A percentile compares a stretch with the other conserved stretches of the same genome.
Conservation (phyloP, 2,113 vertebrate genomes). For the Ptychochromis oligacanthus region DNA sequence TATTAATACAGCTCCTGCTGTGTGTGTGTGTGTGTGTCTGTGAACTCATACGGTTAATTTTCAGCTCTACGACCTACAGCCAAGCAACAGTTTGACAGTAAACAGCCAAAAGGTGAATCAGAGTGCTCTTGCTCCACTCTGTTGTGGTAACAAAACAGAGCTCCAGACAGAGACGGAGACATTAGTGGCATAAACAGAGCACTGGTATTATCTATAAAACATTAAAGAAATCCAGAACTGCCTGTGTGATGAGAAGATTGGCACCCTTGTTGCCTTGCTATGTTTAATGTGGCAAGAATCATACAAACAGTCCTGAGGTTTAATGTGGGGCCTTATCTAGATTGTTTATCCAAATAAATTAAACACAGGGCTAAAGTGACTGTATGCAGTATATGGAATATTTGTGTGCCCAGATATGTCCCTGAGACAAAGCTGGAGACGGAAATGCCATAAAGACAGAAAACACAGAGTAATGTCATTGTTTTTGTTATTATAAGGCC, state of each 20-base stretch:
- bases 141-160: slow-evolving; percentile 56
- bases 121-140: slow-evolving; percentile 14
- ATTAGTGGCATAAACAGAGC: slow-evolving; percentile 29
- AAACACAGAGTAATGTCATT: background rate
- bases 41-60: slow-evolving; percentile 14
- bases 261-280: background rate
- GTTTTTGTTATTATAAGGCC: background rate
- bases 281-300: background rate
- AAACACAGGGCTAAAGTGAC: background rate
- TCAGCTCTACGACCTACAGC: slow-evolving; percentile 18
- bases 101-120: slow-evolving; percentile 56
- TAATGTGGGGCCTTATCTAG: background rate
- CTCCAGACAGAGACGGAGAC: slow-evolving; percentile 34
- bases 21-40: background rate
- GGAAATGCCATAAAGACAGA: background rate
- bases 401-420: background rate
- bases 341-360: background rate
- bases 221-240: background rate
- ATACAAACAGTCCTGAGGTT: background rate
- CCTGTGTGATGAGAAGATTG: background rate
- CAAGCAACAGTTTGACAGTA: slow-evolving; percentile 49
- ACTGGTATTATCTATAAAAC: slow-evolving; percentile 28
- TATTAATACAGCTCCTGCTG: background rate
- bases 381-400: background rate
- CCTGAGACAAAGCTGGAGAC: background rate